Base-by-base conservation (phyloP, 2,888 invertebrate genomes). In the Mesopsocus fuscifrons region DNA sequence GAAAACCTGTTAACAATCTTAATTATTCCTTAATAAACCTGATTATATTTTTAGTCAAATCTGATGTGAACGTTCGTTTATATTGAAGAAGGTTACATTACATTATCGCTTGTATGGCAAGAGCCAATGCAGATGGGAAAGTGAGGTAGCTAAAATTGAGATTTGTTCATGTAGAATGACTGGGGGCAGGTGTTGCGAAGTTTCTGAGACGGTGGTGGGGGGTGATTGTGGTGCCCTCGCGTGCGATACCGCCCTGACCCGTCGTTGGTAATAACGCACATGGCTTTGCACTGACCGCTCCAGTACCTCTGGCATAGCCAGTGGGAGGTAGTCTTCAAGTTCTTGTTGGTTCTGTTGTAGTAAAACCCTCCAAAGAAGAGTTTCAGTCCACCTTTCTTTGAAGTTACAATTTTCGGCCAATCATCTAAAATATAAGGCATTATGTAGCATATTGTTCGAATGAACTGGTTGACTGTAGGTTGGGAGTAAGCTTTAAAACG, bases 271-370 rank as follows among this genome's bases (percentile, higher is more conserved):
- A 38, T 38, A 20, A 38, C 20, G 18, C 38, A 38, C 17, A 17
- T 38, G 11, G 38, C 38, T 17, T 20, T 5, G 18, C 38, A 38
- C n/a, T 20, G 17, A 5, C 15, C 21, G 5, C n/a, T 38, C 17
- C 20, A 20, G 21, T 38, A 38, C 18, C 20, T 16, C 5, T 17
- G n/a, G 18, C 38, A 38, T n/a, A 38, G 17, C 38, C 38, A 38
- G 21, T 38, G 17, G 13, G 17, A 18, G 5, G 17, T 38, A 5
- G 38, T 5, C 20, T 38, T 38, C 6, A 38, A 18, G 17, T 38
- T 38, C 11, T 21, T 5, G 20, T 38, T 38, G 17, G 38, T 38
- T 18, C 38, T 38, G 9, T 17, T 38, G 20, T 38, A 38, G 20
- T 18, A 18, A 20, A 20, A 38, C 4, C 38, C 38, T 13, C 17